Base-by-base conservation (phyloP, 1,140 invertebrate species). In the Trichoplusia ni region DNA sequence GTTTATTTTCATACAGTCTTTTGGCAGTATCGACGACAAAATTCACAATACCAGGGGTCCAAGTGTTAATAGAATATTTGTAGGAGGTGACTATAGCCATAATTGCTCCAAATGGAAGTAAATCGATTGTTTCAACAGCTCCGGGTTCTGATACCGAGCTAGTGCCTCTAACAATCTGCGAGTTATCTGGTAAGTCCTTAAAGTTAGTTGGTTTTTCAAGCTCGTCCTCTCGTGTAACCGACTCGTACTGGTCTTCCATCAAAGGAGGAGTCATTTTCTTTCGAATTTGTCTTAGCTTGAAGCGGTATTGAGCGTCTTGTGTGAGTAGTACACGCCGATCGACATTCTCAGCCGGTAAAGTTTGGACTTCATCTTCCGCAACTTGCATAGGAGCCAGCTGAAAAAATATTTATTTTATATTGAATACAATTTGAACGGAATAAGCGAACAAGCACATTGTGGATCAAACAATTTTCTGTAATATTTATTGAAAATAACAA, bases 11-110 rank as follows among this genome's bases (percentile, higher is more conserved):
- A 69, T 90, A 84, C n/a, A 92, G 68, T 60, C 90, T 89, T 38
- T 82, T 76, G 0, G 90, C 91, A 2, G 90, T 87, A 19, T 89
- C 85, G 1, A 92, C 66, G 0, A 91, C 79, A 53, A 92, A 92
- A 66, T 91, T 87, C 0, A 92, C 84, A 3, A 92, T 86, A 0
- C 87, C 87, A 1, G 59, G 8, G 0, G 86, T 89, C 92, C 92
- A 92, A 0, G 91, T 85, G 16, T 82, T 82, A 0, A 92, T 79
- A 0, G 77, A 62, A 54, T 92, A 92, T 56, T 92, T 92, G 66
- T 91, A 90, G 2, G 91, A 91, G 0, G 91, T 91, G 0, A 91
- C 89, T 7, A 89, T 81, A 2, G 91, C 91, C 90, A 92, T 92
- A n/a, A 92, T 90, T 3, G 91, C 89, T 0, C 87, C 81, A 67